A percentile compares a stretch with the other conserved stretches of the same genome.
Conservation (phyloP, 2,113 vertebrate species). For the Trematomus loennbergii region DNA sequence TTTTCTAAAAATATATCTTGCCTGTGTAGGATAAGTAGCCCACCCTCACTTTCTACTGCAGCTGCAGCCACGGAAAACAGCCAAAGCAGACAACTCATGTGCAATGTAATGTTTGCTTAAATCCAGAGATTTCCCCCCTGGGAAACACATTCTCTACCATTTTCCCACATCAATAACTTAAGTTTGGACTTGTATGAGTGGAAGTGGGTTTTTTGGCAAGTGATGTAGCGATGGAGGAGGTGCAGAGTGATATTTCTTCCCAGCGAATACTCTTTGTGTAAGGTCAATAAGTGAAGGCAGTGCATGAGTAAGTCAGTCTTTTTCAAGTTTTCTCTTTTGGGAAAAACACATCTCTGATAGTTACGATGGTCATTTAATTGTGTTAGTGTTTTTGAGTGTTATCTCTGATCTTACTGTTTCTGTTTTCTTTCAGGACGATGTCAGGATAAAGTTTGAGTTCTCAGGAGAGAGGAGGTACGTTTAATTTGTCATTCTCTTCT, state of each 20-base stretch:
- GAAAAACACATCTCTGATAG: too few species aligned
- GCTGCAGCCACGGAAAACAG: constrained; percentile 16
- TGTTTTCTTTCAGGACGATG: constrained; percentile 86
- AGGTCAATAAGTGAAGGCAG: background rate
- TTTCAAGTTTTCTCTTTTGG: background rate
- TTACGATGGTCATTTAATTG: too few species aligned
- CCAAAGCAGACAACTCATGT: constrained; percentile 12
- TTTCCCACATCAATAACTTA: constrained; percentile 3
- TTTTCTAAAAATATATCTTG: constrained; percentile 33
- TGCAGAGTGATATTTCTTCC: background rate
- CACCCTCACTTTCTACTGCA: constrained; percentile 22
- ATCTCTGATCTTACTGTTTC: constrained; percentile 12
- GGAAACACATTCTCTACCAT: background rate
- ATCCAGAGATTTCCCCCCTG: constrained; percentile 19
- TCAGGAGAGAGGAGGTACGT: constrained; percentile 92
- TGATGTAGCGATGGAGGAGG: background rate
- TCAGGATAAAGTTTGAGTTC: constrained; percentile 96
- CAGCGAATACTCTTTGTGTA: background rate
- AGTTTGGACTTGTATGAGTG: constrained; percentile 3
- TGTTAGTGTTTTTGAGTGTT: too few species aligned
- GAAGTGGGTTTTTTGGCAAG: constrained; percentile 10
- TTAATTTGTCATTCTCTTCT: background rate
- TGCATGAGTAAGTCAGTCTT: background rate
- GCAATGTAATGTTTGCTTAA: constrained; percentile 24
- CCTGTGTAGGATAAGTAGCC: background rate